A percentile compares a stretch with the other conserved stretches of the same genome.
These are phyloP conservation scores for Nannospalax galili DNA, from an alignment of 2,113 vertebrate species.

Conservation along the genomic window DNA sequence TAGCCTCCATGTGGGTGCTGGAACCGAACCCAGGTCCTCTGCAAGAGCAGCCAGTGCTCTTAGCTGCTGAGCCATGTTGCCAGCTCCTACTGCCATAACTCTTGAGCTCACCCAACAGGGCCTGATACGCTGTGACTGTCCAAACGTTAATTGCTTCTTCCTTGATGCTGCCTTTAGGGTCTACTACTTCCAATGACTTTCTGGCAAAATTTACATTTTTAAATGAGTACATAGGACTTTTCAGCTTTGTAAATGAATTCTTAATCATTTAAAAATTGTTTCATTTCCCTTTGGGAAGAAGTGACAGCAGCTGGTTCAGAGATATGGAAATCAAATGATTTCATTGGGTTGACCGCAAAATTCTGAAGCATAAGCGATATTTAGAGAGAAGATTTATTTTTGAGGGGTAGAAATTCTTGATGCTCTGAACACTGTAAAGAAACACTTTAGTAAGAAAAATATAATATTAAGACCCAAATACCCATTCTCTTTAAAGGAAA, in stretches of 20 bases:
- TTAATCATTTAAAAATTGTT: not conserved
- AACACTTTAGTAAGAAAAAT: conserved; percentile 46
- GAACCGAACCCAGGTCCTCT: too few relatives aligned
- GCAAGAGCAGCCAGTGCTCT: too few relatives aligned
- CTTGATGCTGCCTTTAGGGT: not conserved
- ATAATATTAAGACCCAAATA: conserved; percentile 28
- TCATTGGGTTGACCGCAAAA: not conserved
- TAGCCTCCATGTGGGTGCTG: too few relatives aligned
- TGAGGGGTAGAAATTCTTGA: not conserved
- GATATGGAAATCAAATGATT: conserved; percentile 42
- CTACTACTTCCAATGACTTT: not conserved
- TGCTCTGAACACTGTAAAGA: conserved; percentile 40
- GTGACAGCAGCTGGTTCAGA: not conserved
- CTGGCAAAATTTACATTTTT: not conserved
- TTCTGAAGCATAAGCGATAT: conserved; percentile 44
- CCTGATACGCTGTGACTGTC: not conserved
- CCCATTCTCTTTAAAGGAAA: conserved; percentile 47
- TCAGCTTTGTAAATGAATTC: not conserved
- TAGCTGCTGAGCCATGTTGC: too few relatives aligned
- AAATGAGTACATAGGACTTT: not conserved
- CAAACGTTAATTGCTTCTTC: not conserved
- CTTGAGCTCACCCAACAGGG: not conserved
- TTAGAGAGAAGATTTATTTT: conserved; percentile 21
- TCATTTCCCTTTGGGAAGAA: conserved; percentile 20
- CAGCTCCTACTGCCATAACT: not conserved